Evolutionary conservation across 2,888 invertebrate genomes (phyloP), one percentile per base, ranked within the genome.

Genomic region (Nematopogon swammerdamellus): DNA sequence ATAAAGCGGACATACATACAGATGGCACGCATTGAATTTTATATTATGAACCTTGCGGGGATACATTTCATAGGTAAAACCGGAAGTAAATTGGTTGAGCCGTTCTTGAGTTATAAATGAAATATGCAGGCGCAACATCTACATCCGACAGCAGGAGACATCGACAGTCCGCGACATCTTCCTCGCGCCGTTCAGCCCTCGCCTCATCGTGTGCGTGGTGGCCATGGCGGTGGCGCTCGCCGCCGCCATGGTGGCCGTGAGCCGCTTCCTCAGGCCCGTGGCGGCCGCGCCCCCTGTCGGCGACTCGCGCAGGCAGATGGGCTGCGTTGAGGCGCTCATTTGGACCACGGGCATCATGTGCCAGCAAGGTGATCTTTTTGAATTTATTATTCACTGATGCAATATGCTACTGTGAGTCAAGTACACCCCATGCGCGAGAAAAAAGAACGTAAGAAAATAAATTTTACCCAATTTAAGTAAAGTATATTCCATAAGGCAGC

Each of bases 331-430:
- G 55, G 82, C 84, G 1, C 59, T 83, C 1, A 65, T 86, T 44
- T 86, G 85, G 85, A 82, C 83, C 14, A 75, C 82, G 25, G 84
- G 84, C 48, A 82, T 86, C 55, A 74, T 86, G 55, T 84, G 83
- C 57, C 85, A 85, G 67, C 86, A 86, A 80, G 86, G 85, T 85
- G n/a, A n/a, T n/a, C n/a, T n/a, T n/a, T n/a, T 53, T 30, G n/a
- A n/a, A n/a, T n/a, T n/a, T n/a, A n/a, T n/a, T n/a, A n/a, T n/a
- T n/a, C n/a, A n/a, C n/a, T n/a, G n/a, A n/a, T n/a, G n/a, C n/a
- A n/a, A n/a, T n/a, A n/a, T n/a, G n/a, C n/a, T n/a, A n/a, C n/a
- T n/a, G n/a, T n/a, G n/a, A n/a, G n/a, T n/a, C n/a, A n/a, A n/a
- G n/a, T n/a, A n/a, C n/a, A n/a, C n/a, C n/a, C n/a, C n/a, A n/a